Evolutionary conservation across 2,113 vertebrate genomes (phyloP), one percentile per base, ranked within the genome.

Genomic region (Chrysemys picta): DNA sequence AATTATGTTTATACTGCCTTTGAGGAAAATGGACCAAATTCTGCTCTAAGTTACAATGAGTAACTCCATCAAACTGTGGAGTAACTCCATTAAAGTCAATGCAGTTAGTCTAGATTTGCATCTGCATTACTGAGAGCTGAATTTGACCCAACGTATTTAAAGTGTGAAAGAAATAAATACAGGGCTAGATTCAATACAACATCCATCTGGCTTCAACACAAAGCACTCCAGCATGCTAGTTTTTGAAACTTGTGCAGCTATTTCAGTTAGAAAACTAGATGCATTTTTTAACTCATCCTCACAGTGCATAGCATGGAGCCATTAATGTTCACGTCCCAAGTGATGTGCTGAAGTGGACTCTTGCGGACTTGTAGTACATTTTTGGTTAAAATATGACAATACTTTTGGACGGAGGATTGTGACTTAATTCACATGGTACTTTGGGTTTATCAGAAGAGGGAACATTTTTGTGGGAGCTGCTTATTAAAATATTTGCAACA

Each of bases 1-100:
- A 81, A 93, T 93, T 82, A 85, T 69, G 72, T 49, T 94, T 95
- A 80, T 65, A 82, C 80, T 94, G 88, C n/a, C 76, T 94, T 85
- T 76, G 81, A 93, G 88, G 75, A 16, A n/a, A 91, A 75, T 5
- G 27, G 82, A 91, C 62, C 53, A 80, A 90, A 80, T 88, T 91
- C n/a, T 88, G 87, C 49, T 93, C 85, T 65, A 22, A 1, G 1
- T 47, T 49, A 62, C 91, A 82, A 59, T 45, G 87, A 59, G 53
- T 31, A 76, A 3, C 21, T 69, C 35, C 13, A n/a, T 27, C 24
- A 45, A 56, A 31, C 17, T 56, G 54, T 21, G 72, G 35, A 38
- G 24, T 57, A 31, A 47, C 53, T 54, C 24, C 11, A 42, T 0
- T 49, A 79, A 93, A 24, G 56, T 93, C 85, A 3, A 0, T 56